These are phyloP conservation scores for Drosophila orosa DNA, from an alignment of 1,140 invertebrate species.

Conservation along the genomic window DNA sequence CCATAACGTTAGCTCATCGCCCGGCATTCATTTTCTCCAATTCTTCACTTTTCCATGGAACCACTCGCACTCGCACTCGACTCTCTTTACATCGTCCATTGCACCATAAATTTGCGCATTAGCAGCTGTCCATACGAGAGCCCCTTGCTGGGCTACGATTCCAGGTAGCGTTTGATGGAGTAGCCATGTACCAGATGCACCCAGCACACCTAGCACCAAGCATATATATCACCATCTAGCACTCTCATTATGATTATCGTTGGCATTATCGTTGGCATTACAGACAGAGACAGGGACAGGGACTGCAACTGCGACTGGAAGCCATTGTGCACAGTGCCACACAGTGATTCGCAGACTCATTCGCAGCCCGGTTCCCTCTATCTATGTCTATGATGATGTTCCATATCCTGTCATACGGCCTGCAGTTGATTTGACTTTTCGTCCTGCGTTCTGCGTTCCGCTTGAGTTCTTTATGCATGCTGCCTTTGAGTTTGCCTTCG, in stretches of 20 bases:
- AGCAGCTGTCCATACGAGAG: constrained; percentile 85
- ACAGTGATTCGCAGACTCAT: constrained; percentile 19
- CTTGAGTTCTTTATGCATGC: constrained; percentile 55
- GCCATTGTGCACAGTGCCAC: constrained; percentile 30
- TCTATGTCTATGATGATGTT: constrained; percentile 12
- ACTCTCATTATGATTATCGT: constrained; percentile 79
- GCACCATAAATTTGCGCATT: constrained; percentile 78
- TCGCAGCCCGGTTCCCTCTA: constrained; percentile 4
- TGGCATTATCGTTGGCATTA: constrained; percentile 48
- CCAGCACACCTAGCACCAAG: background rate
- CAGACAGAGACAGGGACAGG: background rate
- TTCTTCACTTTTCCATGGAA: constrained; percentile 53
- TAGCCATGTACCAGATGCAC: constrained; percentile 13
- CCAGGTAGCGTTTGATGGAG: constrained; percentile 83
- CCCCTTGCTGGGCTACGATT: constrained; percentile 85
- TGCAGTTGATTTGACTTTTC: constrained; percentile 74
- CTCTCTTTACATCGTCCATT: constrained; percentile 34
- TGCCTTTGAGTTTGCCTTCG: constrained; percentile 26
- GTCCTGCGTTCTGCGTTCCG: constrained; percentile 27
- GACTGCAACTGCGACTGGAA: background rate
- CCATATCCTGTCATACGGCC: constrained; percentile 33
- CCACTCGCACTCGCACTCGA: constrained; percentile 37
- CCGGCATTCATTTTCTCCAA: constrained; percentile 45
- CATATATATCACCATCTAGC: constrained; percentile 42
- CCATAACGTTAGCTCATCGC: constrained; percentile 35